phyloP scores from a whole-genome alignment of 2,113 vertebrate species.

The Calypte anna region DNA sequence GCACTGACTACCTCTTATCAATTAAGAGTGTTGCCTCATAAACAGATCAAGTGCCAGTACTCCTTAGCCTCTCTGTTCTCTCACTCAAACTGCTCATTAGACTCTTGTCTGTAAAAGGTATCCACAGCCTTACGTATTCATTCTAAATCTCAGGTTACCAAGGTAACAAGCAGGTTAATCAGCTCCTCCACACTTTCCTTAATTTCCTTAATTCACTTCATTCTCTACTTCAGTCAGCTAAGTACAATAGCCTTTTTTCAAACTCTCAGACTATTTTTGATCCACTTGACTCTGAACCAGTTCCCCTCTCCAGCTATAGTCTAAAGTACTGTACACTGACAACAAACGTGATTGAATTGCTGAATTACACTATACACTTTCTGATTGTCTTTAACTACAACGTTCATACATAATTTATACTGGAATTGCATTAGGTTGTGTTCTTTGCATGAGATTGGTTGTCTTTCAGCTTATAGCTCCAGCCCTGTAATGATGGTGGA shows the following conservation, averaged over 20 bases:
- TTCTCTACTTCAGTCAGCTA: slow-evolving; percentile 74
- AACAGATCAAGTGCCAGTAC: slow-evolving; percentile 49
- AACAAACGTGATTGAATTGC: slow-evolving; percentile 41
- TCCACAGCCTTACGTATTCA: slow-evolving; percentile 38
- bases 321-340: background rate
- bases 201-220: slow-evolving; percentile 76
- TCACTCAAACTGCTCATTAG: slow-evolving; percentile 47
- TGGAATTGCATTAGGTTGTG: slow-evolving; percentile 19
- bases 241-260: slow-evolving; percentile 51
- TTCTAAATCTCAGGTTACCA: slow-evolving; percentile 75
- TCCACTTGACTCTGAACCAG: slow-evolving; percentile 72
- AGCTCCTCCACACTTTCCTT: slow-evolving; percentile 59
- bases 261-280: slow-evolving; percentile 47
- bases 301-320: slow-evolving; percentile 13
- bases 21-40: slow-evolving; percentile 33
- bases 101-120: slow-evolving; percentile 63
- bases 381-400: slow-evolving; percentile 1
- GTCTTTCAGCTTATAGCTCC: background rate
- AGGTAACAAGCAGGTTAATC: slow-evolving; percentile 81
- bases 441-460: background rate
- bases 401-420: slow-evolving; percentile 34
- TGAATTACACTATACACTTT: slow-evolving; percentile 25
- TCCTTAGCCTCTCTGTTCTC: slow-evolving; percentile 22
- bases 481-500: background rate
- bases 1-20: slow-evolving; percentile 14